Conservation (phyloP, 2,888 invertebrate genomes). For the Ennomos quercinarius region DNA sequence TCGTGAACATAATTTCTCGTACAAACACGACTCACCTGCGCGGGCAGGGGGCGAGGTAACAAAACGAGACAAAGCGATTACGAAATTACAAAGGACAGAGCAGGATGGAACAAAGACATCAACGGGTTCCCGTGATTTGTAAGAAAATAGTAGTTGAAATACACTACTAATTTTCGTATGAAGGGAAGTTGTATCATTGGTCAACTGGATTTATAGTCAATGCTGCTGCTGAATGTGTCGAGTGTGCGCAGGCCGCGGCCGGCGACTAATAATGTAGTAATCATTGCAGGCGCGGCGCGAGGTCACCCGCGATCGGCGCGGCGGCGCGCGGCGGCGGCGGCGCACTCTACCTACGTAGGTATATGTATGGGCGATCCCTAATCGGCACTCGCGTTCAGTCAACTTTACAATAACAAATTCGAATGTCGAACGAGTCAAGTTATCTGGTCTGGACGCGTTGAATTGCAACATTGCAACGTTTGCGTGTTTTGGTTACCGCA, state of each 20-base stretch:
- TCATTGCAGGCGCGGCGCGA: slow-evolving; percentile 17
- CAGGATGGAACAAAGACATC: no score
- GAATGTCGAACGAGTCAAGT: slow-evolving; percentile 21
- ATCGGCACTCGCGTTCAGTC: slow-evolving; percentile 29
- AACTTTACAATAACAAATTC: slow-evolving; percentile 25
- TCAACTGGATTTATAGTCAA: no score
- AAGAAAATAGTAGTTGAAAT: no score
- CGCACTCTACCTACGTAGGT: not conserved
- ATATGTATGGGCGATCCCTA: slow-evolving; percentile 11
- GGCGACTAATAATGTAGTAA: slow-evolving; percentile 4
- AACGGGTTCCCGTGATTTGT: no score
- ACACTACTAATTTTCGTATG: no score
- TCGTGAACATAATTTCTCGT: no score
- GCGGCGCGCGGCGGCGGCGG: slow-evolving; percentile 12
- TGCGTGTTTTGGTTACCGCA: no score
- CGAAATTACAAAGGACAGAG: no score
- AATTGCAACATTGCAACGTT: not conserved
- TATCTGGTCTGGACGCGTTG: slow-evolving; percentile 13
- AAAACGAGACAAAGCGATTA: no score
- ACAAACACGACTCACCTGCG: no score
- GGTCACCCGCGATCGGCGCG: slow-evolving; percentile 7
- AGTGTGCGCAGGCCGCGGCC: slow-evolving; percentile 7
- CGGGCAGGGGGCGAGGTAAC: no score
- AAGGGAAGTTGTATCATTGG: no score
- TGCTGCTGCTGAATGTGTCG: not conserved